phyloP scores from a whole-genome alignment of 30 jellyfish, hydroid and myxozoan species.

The Chrysaora quinquecirrha region DNA sequence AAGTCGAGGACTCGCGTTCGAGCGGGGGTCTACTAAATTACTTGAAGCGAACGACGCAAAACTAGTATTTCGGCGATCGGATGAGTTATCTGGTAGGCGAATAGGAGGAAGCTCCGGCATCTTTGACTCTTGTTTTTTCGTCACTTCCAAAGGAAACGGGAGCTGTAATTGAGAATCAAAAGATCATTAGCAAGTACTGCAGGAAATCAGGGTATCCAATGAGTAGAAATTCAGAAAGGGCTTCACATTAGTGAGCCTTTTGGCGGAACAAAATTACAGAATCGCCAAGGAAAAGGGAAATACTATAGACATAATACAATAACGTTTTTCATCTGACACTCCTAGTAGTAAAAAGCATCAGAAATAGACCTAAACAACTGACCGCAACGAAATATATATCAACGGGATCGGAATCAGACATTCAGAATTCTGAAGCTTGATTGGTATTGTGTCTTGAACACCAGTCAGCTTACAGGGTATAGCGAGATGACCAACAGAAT shows the following conservation, averaged over 20 bases:
- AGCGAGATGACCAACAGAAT: no score
- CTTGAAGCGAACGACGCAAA: constrained; percentile 20
- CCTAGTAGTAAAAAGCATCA: no score
- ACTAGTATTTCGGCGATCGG: constrained; percentile 59
- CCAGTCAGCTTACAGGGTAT: no score
- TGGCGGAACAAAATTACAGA: not conserved
- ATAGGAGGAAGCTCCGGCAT: constrained; percentile 94
- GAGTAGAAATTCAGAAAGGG: not conserved
- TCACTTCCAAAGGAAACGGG: constrained; percentile 81
- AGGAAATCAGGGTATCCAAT: not conserved
- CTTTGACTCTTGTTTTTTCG: constrained; percentile 62
- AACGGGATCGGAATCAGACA: no score
- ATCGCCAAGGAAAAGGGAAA: not conserved
- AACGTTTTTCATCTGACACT: no score
- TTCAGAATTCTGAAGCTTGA: no score
- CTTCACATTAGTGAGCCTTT: not conserved
- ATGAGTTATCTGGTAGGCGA: constrained; percentile 63
- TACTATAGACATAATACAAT: not conserved
- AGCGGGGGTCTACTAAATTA: constrained; percentile 55
- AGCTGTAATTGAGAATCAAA: constrained; percentile 33
- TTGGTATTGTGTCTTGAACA: no score
- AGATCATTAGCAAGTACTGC: not conserved
- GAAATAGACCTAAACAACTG: no score
- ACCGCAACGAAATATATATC: no score
- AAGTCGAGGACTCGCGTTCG: constrained; percentile 38